These are phyloP conservation scores for Clarias magur DNA, from an alignment of 2,113 vertebrate species.

Conservation along the genomic window DNA sequence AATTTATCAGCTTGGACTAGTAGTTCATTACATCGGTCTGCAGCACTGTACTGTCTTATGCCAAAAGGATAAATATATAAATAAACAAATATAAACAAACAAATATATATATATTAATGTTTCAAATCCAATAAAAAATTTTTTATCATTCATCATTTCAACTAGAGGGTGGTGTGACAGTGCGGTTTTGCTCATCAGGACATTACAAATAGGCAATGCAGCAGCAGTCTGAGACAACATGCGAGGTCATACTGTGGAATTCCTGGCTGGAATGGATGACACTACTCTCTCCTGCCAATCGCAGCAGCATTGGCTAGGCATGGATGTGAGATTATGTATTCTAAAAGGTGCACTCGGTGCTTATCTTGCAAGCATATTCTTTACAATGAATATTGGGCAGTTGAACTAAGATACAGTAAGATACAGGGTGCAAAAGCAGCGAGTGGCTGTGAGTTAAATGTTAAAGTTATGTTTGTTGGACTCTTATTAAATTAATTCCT, in stretches of 20 bases:
- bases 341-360: background rate
- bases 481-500: background rate
- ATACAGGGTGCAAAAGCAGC: background rate
- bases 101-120: background rate
- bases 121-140: background rate
- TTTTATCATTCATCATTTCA: background rate
- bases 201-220: background rate
- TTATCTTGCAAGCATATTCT: background rate
- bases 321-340: background rate
- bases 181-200: background rate
- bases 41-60: background rate
- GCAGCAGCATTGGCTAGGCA: background rate
- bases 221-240: background rate
- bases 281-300: background rate
- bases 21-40: background rate
- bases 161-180: background rate
- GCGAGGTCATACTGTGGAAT: background rate
- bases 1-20: background rate
- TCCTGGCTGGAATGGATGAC: background rate
- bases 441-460: background rate
- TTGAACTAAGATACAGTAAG: background rate
- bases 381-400: background rate
- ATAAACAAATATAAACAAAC: background rate
- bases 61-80: background rate
- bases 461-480: background rate